Percentiles rank a stretch among this genome's conserved stretches.
Evolutionary conservation across 2,113 vertebrate genomes (phyloP).

Genomic region (Stictonetta naevosa): DNA sequence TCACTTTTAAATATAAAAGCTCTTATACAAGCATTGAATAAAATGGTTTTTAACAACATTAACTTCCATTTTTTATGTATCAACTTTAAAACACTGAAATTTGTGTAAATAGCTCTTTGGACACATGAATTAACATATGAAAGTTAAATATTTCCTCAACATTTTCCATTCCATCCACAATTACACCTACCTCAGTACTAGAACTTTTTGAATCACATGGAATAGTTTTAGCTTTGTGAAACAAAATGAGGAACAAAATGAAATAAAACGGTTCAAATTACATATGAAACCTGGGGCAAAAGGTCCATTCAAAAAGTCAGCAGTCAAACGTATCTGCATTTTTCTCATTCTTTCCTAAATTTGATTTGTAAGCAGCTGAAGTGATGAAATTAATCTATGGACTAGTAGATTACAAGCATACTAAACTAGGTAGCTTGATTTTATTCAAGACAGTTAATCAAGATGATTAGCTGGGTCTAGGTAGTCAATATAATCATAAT

Average conservation of each 20-base stretch:
- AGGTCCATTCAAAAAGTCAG: background rate
- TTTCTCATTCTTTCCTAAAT: background rate
- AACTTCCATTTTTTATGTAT: background rate
- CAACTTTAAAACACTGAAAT: background rate
- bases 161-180: background rate
- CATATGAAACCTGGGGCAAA: background rate
- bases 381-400: background rate
- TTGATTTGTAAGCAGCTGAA: background rate
- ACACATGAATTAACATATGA: background rate
- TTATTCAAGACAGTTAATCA: background rate
- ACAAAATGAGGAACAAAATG: background rate
- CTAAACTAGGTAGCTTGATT: background rate
- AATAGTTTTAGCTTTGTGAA: background rate
- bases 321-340: background rate
- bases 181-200: background rate
- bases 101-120: background rate
- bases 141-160: background rate
- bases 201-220: background rate
- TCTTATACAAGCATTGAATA: rapidly evolving
- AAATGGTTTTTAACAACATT: background rate
- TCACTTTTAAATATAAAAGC: background rate
- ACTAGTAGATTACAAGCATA: background rate
- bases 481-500: background rate
- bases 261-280: background rate
- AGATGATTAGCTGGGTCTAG: background rate